Evolutionary conservation across 2,797 vertebrate species (phyloP), one percentile per base, ranked within the genome.

Genomic region (Anguilla obscura): DNA sequence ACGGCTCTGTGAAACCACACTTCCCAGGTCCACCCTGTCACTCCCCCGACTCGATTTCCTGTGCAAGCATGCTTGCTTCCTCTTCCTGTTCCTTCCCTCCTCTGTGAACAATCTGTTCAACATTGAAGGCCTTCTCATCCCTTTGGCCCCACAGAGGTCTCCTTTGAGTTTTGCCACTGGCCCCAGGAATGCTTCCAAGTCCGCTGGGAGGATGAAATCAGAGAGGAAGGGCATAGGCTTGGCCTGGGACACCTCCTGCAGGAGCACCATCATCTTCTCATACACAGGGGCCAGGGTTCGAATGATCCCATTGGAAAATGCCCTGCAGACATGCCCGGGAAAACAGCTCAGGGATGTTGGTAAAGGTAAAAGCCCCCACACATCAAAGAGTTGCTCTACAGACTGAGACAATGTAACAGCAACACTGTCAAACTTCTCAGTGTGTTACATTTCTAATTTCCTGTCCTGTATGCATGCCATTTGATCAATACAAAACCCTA

Each of bases 201-300:
- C 91, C 50, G 8, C 86, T 8, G 96, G 96, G 80, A 97, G 91
- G 58, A 90, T 56, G 90, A 90, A 94, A 86, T 92, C 84, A 0
- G 74, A 93, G 85, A 96, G 94, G 91, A 91, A 97, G 74, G 95
- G 90, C 95, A 96, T 94, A 87, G 95, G 94, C 40, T 88, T 87
- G 1, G 91, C 91, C 0, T 3, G 6, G 27, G 94, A 87, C 4
- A 96, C 95, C 12, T 90, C 90, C 60, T 82, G 58, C 48, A 93
- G 93, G 66, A 97, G 91, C 45, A 84, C 36, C 86, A 91, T 88
- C 76, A 93, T 89, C 63, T 69, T 52, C 89, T 83, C 87, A 87
- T 97, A 97, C 66, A 96, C 88, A 86, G 90, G 0, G 0, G 89
- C 87, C 71, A 97, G 92, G 50, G 89, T 85, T 60, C 86, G 85